Evolutionary conservation across 2,888 invertebrate genomes (phyloP).

Genomic region (Scaeva pyrastri): DNA sequence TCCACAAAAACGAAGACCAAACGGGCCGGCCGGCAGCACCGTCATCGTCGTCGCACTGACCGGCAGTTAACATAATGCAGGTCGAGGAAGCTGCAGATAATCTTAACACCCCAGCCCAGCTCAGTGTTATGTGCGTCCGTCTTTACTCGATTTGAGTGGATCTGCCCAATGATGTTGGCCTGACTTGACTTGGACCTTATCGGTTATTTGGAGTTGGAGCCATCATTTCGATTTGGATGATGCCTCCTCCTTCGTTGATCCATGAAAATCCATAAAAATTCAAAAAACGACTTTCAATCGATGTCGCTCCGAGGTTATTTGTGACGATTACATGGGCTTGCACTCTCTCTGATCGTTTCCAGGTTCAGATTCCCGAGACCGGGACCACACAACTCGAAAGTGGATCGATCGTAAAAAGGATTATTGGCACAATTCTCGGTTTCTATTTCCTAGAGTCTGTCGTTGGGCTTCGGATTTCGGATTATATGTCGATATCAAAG

Average conservation of each 20-base stretch:
- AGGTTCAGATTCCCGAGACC: background rate
- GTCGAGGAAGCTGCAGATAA: conserved; percentile 68
- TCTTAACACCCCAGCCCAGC: conserved; percentile 54
- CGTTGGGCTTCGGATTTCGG: conserved; percentile 6
- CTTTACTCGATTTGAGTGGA: background rate
- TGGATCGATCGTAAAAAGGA: conserved; percentile 75
- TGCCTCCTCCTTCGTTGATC: conserved; percentile 47
- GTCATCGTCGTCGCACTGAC: background rate
- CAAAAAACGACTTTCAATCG: conserved; percentile 52
- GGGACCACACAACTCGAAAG: conserved; percentile 73
- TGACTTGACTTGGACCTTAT: conserved; percentile 32
- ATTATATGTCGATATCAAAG: no score
- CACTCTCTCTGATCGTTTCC: conserved; percentile 60
- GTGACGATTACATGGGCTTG: conserved; percentile 72
- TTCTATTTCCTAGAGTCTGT: conserved; percentile 65
- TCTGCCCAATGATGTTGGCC: background rate
- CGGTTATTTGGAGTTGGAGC: conserved; percentile 56
- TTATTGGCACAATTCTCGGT: conserved; percentile 71
- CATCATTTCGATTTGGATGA: conserved; percentile 56
- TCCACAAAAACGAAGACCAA: conserved; percentile 68
- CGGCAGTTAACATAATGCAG: conserved; percentile 59
- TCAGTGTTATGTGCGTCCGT: background rate
- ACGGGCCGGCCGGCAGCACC: conserved; percentile 24
- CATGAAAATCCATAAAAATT: conserved; percentile 62
- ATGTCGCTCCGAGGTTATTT: conserved; percentile 65